A percentile compares a stretch with the other conserved stretches of the same genome.
Conservation (phyloP, 2,888 invertebrate genomes). For the Zygogramma bicolorata region DNA sequence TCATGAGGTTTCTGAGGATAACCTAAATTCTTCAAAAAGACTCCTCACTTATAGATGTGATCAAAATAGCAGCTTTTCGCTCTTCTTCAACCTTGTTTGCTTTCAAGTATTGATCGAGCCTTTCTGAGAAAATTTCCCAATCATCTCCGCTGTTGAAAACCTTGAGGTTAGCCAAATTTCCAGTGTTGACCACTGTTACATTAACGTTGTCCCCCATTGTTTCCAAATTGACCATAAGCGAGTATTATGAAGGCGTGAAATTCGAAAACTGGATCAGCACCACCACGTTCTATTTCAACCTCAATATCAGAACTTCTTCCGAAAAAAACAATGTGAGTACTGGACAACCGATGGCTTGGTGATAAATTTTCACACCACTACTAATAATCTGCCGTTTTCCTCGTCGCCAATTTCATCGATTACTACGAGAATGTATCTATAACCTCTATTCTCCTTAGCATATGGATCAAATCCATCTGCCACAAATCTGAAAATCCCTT, state of each 20-base stretch:
- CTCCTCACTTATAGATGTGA: slow-evolving; percentile 28
- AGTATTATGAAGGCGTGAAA: no score
- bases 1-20: no score
- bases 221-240: no score
- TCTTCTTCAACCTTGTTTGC: slow-evolving; percentile 35
- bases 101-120: slow-evolving; percentile 26
- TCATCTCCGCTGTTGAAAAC: slow-evolving; percentile 10
- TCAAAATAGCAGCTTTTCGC: slow-evolving; percentile 30
- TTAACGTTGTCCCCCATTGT: neutral
- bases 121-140: slow-evolving; percentile 18
- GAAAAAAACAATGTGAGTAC: neutral
- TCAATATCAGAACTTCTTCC: neutral
- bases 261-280: no score
- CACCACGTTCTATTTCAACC: no score
- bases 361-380: neutral
- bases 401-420: neutral
- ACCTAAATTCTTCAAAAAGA: slow-evolving; percentile 31
- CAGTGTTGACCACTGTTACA: slow-evolving; percentile 19
- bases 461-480: no score
- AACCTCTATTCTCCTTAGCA: no score
- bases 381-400: neutral
- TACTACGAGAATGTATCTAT: no score
- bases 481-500: no score
- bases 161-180: slow-evolving; percentile 12
- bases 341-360: neutral